A percentile compares a stretch with the other conserved stretches of the same genome.
These are phyloP conservation scores for Scaptomyza reducta DNA, from an alignment of 2,888 invertebrate genomes.

Conservation along the genomic window DNA sequence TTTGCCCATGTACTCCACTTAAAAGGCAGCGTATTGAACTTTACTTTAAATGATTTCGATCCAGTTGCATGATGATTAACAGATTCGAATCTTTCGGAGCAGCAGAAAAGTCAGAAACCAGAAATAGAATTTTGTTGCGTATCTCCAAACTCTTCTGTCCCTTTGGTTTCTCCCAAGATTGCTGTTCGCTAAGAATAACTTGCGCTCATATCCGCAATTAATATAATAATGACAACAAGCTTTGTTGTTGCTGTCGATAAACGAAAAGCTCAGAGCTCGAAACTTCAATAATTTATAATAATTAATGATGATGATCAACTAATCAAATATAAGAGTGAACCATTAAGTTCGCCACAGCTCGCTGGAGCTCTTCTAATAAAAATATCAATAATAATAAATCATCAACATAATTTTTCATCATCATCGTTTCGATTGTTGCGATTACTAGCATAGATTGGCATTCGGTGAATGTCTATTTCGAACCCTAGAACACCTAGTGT, in stretches of 20 bases:
- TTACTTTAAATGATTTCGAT: slow-evolving; percentile 6
- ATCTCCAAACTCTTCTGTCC: background rate
- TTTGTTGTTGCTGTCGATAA: slow-evolving; percentile 34
- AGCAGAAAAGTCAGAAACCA: slow-evolving; percentile 5
- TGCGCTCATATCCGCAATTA: slow-evolving; percentile 70
- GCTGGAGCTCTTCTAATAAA: background rate
- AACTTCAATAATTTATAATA: slow-evolving; percentile 70
- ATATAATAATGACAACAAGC: slow-evolving; percentile 58
- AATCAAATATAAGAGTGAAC: slow-evolving; percentile 77
- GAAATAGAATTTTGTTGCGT: slow-evolving; percentile 4
- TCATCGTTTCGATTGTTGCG: background rate
- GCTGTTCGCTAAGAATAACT: slow-evolving; percentile 32
- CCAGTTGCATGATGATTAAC: slow-evolving; percentile 10
- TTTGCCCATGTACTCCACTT: background rate
- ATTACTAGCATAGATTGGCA: slow-evolving; percentile 1
- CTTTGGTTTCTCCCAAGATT: background rate
- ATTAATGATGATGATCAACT: slow-evolving; percentile 76
- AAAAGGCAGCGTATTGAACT: slow-evolving; percentile 1
- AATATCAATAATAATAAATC: slow-evolving; percentile 26
- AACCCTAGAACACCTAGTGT: slow-evolving; percentile 4
- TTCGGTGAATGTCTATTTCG: slow-evolving; percentile 30
- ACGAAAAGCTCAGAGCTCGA: slow-evolving; percentile 10
- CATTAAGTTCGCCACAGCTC: slow-evolving; percentile 42
- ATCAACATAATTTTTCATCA: slow-evolving; percentile 10
- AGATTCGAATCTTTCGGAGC: slow-evolving; percentile 10